A percentile compares a stretch with the other conserved stretches of the same genome.
phyloP scores from a whole-genome alignment of 2,888 invertebrate genomes.

The Meloe dianella region DNA sequence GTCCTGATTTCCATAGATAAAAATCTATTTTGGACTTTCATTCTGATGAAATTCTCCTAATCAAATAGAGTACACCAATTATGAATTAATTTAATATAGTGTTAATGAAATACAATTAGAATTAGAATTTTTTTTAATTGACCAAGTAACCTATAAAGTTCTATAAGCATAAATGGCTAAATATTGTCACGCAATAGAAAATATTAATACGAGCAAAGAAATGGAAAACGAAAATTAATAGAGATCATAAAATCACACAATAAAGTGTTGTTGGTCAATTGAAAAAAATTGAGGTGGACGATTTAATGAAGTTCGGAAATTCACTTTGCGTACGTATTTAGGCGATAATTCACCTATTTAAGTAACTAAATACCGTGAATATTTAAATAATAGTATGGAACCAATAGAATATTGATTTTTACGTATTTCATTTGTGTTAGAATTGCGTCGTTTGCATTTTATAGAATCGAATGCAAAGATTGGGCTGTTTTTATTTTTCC shows the following conservation, averaged over 20 bases:
- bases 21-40: neutral
- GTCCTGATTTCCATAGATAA: neutral
- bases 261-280: neutral
- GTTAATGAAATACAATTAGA: constrained; percentile 8
- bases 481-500: no score
- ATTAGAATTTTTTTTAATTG: constrained; percentile 11
- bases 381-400: neutral
- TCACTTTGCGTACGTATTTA: no score
- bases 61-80: neutral
- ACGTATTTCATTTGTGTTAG: neutral
- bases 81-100: neutral
- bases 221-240: neutral
- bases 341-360: neutral
- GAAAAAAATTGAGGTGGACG: neutral
- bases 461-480: no score
- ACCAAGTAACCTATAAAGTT: constrained; percentile 30
- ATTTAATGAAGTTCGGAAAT: no score
- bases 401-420: neutral
- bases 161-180: constrained; percentile 27
- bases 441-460: no score
- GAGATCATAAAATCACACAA: neutral
- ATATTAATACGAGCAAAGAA: neutral
- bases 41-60: neutral
- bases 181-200: constrained; percentile 27
- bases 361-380: neutral